Conservation (phyloP, 2,797 vertebrate genomes). For the Semotilus atromaculatus region DNA sequence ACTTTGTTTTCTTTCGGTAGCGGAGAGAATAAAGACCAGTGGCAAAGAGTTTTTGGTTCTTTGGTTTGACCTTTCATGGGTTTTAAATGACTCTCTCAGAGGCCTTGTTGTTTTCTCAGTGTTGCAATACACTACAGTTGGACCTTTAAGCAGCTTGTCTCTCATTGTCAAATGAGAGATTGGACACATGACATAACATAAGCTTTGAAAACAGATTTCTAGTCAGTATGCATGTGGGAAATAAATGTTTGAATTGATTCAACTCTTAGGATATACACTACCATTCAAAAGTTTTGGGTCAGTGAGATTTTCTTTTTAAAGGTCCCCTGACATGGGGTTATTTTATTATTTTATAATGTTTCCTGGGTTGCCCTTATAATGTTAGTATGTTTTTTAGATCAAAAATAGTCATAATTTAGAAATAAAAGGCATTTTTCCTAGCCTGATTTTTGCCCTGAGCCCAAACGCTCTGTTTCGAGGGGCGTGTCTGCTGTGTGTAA, state of each 20-base stretch:
- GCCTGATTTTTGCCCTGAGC: too few relatives aligned
- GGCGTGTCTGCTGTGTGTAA: too few relatives aligned
- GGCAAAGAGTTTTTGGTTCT: not conserved
- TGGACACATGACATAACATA: not conserved
- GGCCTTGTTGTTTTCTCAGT: constrained; percentile 15
- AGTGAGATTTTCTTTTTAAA: not conserved
- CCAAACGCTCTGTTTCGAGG: too few relatives aligned
- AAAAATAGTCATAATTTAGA: too few relatives aligned
- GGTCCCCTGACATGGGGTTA: too few relatives aligned
- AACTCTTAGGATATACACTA: constrained; percentile 1
- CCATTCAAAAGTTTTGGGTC: not conserved
- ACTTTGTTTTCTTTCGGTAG: constrained; percentile 3
- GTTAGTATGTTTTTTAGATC: too few relatives aligned
- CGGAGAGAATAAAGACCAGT: constrained; percentile 4
- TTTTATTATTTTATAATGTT: too few relatives aligned
- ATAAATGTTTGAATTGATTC: constrained; percentile 1
- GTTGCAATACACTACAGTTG: not conserved
- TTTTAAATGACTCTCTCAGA: constrained; percentile 22
- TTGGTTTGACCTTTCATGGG: constrained; percentile 11
- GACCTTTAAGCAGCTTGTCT: not conserved
- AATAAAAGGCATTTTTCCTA: too few relatives aligned
- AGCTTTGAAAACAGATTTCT: not conserved
- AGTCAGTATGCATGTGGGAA: not conserved
- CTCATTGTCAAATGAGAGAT: not conserved
- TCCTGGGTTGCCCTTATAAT: too few relatives aligned